Percentiles rank a stretch among this genome's conserved stretches.
phyloP scores from a whole-genome alignment of 1,140 invertebrate genomes.

The Achatina immaculata region DNA sequence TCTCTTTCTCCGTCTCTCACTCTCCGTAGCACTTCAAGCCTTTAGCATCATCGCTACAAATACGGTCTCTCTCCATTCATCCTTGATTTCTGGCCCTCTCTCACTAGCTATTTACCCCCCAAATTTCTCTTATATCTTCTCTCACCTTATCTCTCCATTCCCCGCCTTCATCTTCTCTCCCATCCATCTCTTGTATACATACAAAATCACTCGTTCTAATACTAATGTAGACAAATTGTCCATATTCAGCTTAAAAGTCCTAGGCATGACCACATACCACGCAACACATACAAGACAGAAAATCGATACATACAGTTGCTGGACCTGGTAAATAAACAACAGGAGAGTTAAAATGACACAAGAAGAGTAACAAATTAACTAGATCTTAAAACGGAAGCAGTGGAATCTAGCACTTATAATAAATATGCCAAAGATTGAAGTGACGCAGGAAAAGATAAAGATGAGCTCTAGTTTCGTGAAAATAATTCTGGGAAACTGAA shows the following conservation, averaged over 20 bases:
- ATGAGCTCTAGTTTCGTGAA: too few species aligned
- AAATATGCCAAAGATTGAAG: too few species aligned
- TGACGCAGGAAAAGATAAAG: too few species aligned
- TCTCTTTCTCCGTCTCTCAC: background rate
- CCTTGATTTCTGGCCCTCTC: background rate
- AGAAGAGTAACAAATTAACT: background rate
- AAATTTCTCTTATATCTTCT: background rate
- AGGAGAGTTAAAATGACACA: background rate
- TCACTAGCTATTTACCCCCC: background rate
- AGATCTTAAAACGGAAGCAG: too few species aligned
- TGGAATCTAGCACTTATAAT: too few species aligned
- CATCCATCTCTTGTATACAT: background rate
- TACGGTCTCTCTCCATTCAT: background rate
- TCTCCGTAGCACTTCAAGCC: background rate
- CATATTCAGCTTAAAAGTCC: background rate
- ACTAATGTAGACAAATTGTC: too few species aligned
- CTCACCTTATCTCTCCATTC: background rate
- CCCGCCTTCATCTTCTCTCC: background rate
- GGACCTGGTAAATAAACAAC: background rate
- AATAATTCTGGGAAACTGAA: too few species aligned
- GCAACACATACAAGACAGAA: background rate
- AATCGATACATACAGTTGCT: background rate
- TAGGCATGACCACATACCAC: background rate
- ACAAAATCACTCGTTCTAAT: too few species aligned
- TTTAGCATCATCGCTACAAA: background rate